Base-by-base conservation (phyloP, 2,797 vertebrate species). In the Sebastes goodei region DNA sequence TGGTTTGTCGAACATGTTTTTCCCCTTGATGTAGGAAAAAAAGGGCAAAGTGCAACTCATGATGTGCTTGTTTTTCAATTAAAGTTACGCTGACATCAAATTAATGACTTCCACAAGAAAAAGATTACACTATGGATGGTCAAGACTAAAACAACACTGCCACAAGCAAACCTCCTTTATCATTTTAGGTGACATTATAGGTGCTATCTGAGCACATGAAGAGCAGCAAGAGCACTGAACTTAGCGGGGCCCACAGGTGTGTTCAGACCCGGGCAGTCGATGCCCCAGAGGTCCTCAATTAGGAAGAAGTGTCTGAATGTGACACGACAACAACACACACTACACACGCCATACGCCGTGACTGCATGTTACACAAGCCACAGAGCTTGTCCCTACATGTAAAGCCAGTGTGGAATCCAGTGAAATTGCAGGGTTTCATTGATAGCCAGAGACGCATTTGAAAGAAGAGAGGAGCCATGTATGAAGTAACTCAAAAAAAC, bases 341-440 rank as follows among this genome's bases (percentile, higher is more conserved):
- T 49, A 66, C 78, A 71, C 72, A 74, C 61, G 14, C 77, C 83
- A 84, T 42, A 76, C 55, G 17, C 77, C 32, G n/a, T 38, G 82
- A 84, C 83, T 88, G 84, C 85, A 76, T 81, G 81, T 88, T 93
- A 90, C 76, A 88, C 92, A 93, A 89, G 88, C 68, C 81, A 14
- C 33, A 6, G 82, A 85, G 92, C 96, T 84, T 96, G 96, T 92
- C 88, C 75, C 84, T 93, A 92, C 96, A 95, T 55, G 95, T 88
- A 75, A 87, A 80, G 84, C 69, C 77, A 82, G 92, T 33, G 89
- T 90, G 94, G 95, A 96, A 96, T 96, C 94, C 91, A 81, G 89
- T 71, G 14, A 95, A 95, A 96, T 96, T 96, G 95, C 90, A 96
- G 95, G 95, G 92, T 95, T 95, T 94, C 91, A 92, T 89, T 92